These are phyloP conservation scores for Ptychochromis oligacanthus DNA, from an alignment of 2,113 vertebrate species.

Conservation along the genomic window DNA sequence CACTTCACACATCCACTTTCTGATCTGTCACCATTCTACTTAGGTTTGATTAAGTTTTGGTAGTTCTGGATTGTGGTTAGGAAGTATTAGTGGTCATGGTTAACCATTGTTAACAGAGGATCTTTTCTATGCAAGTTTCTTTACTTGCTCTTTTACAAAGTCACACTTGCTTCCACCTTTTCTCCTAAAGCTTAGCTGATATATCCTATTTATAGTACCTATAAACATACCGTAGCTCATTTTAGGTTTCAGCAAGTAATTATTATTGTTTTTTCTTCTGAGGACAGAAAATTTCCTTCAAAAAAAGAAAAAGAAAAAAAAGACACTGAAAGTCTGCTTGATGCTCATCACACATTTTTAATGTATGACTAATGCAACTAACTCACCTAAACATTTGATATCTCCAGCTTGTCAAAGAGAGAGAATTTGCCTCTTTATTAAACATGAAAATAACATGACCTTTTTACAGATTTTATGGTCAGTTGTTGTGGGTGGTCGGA, in stretches of 20 bases:
- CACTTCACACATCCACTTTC: fast-evolving
- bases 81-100: not conserved
- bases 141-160: not conserved
- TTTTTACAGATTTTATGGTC: not conserved
- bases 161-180: not conserved
- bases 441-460: not conserved
- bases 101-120: not conserved
- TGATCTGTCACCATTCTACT: not conserved
- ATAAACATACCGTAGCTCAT: not conserved
- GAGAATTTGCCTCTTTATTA: not conserved
- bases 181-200: no score
- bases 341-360: not conserved
- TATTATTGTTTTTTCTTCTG: not conserved
- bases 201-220: no score
- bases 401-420: not conserved
- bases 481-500: not conserved
- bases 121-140: not conserved
- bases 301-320: not conserved
- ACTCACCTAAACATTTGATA: not conserved
- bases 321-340: fast-evolving
- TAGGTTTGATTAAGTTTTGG: not conserved
- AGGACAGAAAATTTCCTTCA: not conserved
- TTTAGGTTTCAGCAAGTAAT: not conserved
- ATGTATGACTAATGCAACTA: not conserved
- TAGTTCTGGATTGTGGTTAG: not conserved